Evolutionary conservation across 2,888 invertebrate genomes (phyloP).

Genomic region (Pammene aurita): DNA sequence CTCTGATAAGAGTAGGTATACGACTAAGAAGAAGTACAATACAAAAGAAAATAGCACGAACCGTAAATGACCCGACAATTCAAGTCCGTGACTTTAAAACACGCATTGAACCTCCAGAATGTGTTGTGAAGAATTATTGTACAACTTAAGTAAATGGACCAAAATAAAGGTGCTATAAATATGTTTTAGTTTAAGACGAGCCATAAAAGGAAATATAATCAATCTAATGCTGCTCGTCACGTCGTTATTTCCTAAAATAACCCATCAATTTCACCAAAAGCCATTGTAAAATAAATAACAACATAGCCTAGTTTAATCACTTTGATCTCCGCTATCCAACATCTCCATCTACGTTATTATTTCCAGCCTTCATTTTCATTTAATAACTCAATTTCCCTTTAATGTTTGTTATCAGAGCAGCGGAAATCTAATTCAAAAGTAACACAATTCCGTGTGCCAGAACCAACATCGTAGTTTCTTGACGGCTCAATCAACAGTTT

Average conservation of each 20-base stretch:
- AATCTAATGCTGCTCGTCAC: background rate
- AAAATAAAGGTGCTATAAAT: no score
- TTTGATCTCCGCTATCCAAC: constrained; percentile 34
- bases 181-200: no score
- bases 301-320: constrained; percentile 12
- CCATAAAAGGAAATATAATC: no score
- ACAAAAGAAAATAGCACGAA: no score
- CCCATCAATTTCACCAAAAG: background rate
- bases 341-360: constrained; percentile 31
- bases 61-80: no score
- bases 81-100: no score
- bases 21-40: no score
- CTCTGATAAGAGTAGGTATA: no score
- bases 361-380: constrained; percentile 34
- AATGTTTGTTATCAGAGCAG: constrained; percentile 43
- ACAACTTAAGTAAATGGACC: no score
- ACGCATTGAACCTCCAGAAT: no score
- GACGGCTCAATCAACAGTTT: constrained; percentile 48
- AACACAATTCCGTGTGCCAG: constrained; percentile 43
- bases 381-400: constrained; percentile 41
- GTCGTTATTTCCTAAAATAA: constrained; percentile 9
- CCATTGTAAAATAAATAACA: background rate
- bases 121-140: no score
- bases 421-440: constrained; percentile 45
- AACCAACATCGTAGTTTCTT: constrained; percentile 45